Evolutionary conservation across 2,797 vertebrate species (phyloP), one percentile per base, ranked within the genome.

Genomic region (Tiaroga cobitis): DNA sequence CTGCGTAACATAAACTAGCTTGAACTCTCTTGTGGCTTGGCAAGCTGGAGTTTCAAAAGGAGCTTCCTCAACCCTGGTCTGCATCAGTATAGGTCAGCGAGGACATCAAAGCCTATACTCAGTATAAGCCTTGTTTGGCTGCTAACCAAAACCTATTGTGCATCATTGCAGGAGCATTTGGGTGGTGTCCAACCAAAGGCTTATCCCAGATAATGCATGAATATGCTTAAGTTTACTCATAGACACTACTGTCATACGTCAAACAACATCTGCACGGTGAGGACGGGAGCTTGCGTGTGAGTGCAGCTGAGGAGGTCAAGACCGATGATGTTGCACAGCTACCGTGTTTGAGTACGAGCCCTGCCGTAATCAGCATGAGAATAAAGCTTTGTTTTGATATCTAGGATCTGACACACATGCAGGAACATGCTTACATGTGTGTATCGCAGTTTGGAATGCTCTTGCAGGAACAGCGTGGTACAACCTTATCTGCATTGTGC

Each of bases 171-270:
- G 90, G 88, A 91, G 91, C 90, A 91, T 90, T 92, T 94, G 92
- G 92, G 90, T 81, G 49, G 78, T 65, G 54, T 89, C 92, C 93
- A 93, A 91, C 84, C 79, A 85, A 89, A 81, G 93, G 88, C n/a
- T 94, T 91, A 92, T 89, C 90, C 89, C 59, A 89, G 92, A 94
- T 94, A 93, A 94, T 89, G 86, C 87, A 92, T 85, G 90, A 85
- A 93, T 87, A 87, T 87, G 91, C 88, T 93, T 88, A 91, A 78
- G 89, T 92, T 92, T 92, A 93, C 91, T 90, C 92, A 88, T 87
- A 89, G 79, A 85, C 75, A 79, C 68, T 13, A 51, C 68, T 67
- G 88, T 89, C 81, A 86, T 89, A 89, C 49, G 74, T 73, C 77
- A 84, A 46, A 68, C 86, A 65, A 76, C 73, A 49, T 88, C 87